phyloP scores from a whole-genome alignment of 2,888 invertebrate genomes.

The Clanis bilineata region DNA sequence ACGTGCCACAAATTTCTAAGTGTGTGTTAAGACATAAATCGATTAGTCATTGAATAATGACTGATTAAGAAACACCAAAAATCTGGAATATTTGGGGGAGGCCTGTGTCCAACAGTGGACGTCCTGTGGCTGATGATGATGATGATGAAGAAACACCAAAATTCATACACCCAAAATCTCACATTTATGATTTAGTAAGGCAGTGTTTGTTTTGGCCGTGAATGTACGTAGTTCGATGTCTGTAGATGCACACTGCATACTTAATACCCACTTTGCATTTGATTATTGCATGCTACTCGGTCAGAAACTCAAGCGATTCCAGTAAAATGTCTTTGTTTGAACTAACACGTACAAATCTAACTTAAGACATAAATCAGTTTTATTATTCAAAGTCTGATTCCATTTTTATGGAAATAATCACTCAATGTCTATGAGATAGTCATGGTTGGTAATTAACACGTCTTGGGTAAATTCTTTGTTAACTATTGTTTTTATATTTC shows the following conservation, averaged over 20 bases:
- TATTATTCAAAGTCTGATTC: constrained; percentile 1
- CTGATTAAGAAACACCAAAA: too few species aligned
- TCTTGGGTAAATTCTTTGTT: not conserved
- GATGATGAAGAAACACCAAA: too few species aligned
- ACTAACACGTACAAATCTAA: not conserved
- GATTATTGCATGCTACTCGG: constrained; percentile 33
- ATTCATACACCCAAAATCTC: too few species aligned
- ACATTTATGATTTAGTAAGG: too few species aligned
- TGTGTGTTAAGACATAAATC: too few species aligned
- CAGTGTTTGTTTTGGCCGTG: not conserved
- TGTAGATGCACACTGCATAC: constrained; percentile 38
- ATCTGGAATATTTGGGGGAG: too few species aligned
- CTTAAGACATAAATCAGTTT: constrained; percentile 1
- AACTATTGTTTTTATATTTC: not conserved
- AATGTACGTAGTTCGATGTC: constrained; percentile 14
- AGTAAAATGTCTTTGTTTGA: constrained; percentile 1
- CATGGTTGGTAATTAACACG: not conserved
- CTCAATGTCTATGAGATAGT: not conserved
- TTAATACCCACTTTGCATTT: constrained; percentile 48
- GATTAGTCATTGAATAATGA: too few species aligned
- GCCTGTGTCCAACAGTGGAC: too few species aligned
- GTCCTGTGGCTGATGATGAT: too few species aligned
- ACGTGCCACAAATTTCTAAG: too few species aligned
- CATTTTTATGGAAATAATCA: not conserved
- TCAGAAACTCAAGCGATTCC: constrained; percentile 7